Base-by-base conservation (phyloP, 2,888 invertebrate species). In the Pherbina coryleti region DNA sequence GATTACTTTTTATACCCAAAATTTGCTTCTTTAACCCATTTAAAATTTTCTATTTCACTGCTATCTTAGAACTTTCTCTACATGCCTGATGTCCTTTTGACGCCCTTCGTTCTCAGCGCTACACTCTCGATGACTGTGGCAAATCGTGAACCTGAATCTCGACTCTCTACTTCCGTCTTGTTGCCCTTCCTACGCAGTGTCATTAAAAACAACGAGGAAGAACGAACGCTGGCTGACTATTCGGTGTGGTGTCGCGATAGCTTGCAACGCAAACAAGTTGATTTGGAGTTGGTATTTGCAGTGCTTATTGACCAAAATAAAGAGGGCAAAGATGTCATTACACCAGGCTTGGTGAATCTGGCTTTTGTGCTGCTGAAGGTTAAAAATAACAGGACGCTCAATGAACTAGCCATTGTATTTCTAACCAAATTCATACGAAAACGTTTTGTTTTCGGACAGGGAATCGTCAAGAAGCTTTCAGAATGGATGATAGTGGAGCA, bases 81-180 rank as follows among this genome's bases (percentile, higher is more conserved):
- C 77, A 90, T 91, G 76, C 93, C 93, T 0, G 92, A 93, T 84
- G 91, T 91, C 73, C 87, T 93, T 62, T 85, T 94, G 37, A 92
- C 93, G 81, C 92, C 93, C 0, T 94, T 94, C 84, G 91, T 93
- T 80, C 87, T 93, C n/a, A 91, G 92, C 78, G 90, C 92, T 17
- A 87, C 93, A 22, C 88, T 93, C 17, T 86, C 88, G 0, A 89
- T 90, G 89, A 87, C 88, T 1, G 84, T 82, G 4, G 85, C 86
- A 0, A 90, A 89, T 81, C 88, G 90, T n/a, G 87, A 90, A 77
- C 89, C 90, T 0, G 89, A 89, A 78, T 82, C 85, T 4, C 84
- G 85, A 8, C 80, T 88, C 37, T 87, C 88, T 0, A 82, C 85
- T 4, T 87, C 89, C 2, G 78, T 84, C 4, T 76, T 90, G 14